Percentiles rank a stretch among this genome's conserved stretches.
These are phyloP conservation scores for Drosophila meridiana DNA, from an alignment of 2,888 invertebrate species.

Conservation along the genomic window DNA sequence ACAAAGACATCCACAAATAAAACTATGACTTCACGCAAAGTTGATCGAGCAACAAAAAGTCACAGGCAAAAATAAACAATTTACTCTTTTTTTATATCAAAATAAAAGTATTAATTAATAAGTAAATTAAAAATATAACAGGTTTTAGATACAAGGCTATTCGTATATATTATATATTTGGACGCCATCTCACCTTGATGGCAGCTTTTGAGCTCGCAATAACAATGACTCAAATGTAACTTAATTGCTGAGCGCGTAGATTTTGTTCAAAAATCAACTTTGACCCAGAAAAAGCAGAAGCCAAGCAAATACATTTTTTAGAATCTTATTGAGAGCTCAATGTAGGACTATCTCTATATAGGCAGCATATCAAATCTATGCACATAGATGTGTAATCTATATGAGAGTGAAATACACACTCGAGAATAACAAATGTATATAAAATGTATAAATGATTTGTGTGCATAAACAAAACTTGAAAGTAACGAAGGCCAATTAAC, in stretches of 20 bases:
- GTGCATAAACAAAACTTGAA: slow-evolving; percentile 54
- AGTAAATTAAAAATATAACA: not conserved
- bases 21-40: not conserved
- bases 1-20: not conserved
- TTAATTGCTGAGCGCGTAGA: slow-evolving; percentile 54
- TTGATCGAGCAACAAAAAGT: not conserved
- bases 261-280: slow-evolving; percentile 47
- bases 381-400: slow-evolving; percentile 22
- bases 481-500: slow-evolving; percentile 65
- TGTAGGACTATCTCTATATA: not conserved
- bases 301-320: slow-evolving; percentile 15
- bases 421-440: slow-evolving; percentile 18
- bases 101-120: not conserved
- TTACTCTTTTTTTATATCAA: not conserved
- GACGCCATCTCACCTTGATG: slow-evolving; percentile 59
- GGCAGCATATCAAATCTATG: not conserved
- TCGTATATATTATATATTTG: not conserved
- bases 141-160: slow-evolving; percentile 7
- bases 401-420: slow-evolving; percentile 45
- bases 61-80: not conserved
- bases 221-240: slow-evolving; percentile 63
- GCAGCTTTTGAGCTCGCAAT: slow-evolving; percentile 39
- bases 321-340: slow-evolving; percentile 30
- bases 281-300: slow-evolving; percentile 37
- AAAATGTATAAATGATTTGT: not conserved